A percentile compares a stretch with the other conserved stretches of the same genome.
Evolutionary conservation across 2,797 vertebrate genomes (phyloP).

Genomic region (Diplodus sargus): DNA sequence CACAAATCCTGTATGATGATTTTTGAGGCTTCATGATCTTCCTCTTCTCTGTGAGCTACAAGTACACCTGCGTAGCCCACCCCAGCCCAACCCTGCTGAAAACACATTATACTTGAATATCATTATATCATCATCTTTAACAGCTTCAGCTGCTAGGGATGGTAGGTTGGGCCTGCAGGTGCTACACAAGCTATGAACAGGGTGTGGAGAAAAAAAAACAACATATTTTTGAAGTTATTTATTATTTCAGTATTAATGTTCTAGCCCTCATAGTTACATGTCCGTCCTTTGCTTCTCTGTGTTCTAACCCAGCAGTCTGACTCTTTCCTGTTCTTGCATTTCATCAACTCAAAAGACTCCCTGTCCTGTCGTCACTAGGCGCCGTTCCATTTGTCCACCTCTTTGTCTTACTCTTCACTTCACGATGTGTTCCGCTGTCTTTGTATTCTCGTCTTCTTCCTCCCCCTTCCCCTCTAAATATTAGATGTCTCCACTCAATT

Average conservation of each 20-base stretch:
- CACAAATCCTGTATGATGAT: constrained; percentile 23
- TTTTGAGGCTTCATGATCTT: constrained; percentile 33
- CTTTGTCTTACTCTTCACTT: constrained; percentile 15
- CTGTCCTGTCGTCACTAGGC: constrained; percentile 26
- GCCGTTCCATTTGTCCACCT: constrained; percentile 24
- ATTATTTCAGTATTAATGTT: constrained; percentile 78
- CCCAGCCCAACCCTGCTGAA: constrained; percentile 38
- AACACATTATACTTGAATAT: constrained; percentile 74
- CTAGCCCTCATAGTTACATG: constrained; percentile 15
- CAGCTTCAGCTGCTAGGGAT: constrained; percentile 41
- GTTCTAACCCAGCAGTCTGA: constrained; percentile 32
- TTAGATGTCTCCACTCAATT: constrained; percentile 12
- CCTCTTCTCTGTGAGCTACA: constrained; percentile 76
- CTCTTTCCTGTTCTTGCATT: constrained; percentile 43
- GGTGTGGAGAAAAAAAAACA: constrained; percentile 51
- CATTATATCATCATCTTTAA: constrained; percentile 23
- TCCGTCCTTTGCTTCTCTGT: constrained; percentile 3
- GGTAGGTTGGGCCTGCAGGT: constrained; percentile 35
- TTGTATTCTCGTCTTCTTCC: constrained; percentile 16
- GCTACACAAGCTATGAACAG: constrained; percentile 79
- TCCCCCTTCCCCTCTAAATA: background rate
- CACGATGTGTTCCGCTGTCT: constrained; percentile 32
- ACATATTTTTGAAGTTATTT: constrained; percentile 33
- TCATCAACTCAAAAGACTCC: constrained; percentile 33
- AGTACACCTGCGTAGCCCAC: constrained; percentile 38